Percentiles rank a stretch among this genome's conserved stretches.
Conservation (phyloP, 2,797 vertebrate genomes). For the Pipistrellus pygmaeus region DNA sequence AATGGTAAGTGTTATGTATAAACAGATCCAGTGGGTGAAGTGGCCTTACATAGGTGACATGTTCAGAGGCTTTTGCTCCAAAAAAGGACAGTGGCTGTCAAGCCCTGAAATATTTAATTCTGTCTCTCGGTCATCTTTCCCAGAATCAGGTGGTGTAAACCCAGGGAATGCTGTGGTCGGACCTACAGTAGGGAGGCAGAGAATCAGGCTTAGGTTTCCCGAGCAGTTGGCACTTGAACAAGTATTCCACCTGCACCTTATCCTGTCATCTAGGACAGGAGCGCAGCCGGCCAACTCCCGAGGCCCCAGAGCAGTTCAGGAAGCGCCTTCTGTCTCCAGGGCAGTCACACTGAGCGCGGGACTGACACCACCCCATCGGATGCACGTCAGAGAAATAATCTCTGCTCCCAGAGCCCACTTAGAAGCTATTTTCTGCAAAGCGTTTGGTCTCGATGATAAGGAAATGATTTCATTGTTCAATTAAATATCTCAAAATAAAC, state of each 20-base stretch:
- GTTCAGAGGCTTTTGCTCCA: conserved; percentile 41
- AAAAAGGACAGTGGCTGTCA: neutral
- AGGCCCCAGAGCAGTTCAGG: neutral
- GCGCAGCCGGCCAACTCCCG: neutral
- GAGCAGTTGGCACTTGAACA: neutral
- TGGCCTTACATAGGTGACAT: neutral
- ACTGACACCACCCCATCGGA: no score
- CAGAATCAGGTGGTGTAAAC: neutral
- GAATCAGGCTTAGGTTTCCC: neutral
- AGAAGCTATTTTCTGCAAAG: conserved; percentile 6
- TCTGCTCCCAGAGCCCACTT: neutral
- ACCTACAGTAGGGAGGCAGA: neutral
- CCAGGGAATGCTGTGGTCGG: neutral
- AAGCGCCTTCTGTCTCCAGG: neutral
- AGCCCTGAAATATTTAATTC: neutral
- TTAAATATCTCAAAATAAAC: neutral
- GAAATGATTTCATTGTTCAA: neutral
- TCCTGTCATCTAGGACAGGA: neutral
- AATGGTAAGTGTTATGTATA: conserved; percentile 89
- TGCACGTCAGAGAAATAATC: neutral
- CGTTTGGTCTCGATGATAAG: neutral
- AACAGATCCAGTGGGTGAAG: neutral
- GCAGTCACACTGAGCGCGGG: neutral
- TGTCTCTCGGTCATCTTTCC: neutral
- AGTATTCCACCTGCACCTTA: neutral